Evolutionary conservation across 2,888 invertebrate genomes (phyloP).

Genomic region (Alloplasta piceator): DNA sequence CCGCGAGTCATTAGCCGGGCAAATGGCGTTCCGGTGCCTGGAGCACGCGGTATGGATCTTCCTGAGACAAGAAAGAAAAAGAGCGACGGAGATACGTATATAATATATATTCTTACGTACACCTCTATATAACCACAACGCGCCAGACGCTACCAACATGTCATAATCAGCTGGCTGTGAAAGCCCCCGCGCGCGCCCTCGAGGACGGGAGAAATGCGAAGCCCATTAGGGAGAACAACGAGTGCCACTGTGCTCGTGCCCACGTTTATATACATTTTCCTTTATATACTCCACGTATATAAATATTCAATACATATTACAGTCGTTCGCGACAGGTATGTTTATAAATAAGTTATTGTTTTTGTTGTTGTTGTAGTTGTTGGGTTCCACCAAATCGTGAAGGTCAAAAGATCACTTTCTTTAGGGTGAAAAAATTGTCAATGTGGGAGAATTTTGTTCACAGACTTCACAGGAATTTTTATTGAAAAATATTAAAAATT

Average conservation of each 20-base stretch:
- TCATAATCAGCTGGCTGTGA: slow-evolving; percentile 83
- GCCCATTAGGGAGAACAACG: slow-evolving; percentile 82
- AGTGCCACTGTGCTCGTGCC: slow-evolving; percentile 71
- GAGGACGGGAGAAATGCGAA: slow-evolving; percentile 76
- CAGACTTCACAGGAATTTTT: no score
- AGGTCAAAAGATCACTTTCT: no score
- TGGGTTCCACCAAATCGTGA: no score
- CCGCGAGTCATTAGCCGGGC: slow-evolving; percentile 82
- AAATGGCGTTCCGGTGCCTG: slow-evolving; percentile 81
- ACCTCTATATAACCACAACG: slow-evolving; percentile 53
- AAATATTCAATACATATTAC: not conserved
- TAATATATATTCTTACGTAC: slow-evolving; percentile 21
- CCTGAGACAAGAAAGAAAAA: slow-evolving; percentile 31
- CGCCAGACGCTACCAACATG: slow-evolving; percentile 79
- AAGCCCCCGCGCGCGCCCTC: slow-evolving; percentile 73
- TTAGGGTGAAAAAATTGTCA: no score
- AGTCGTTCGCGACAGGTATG: no score
- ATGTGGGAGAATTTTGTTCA: no score
- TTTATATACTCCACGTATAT: slow-evolving; percentile 31
- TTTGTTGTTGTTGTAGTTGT: no score
- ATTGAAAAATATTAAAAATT: no score
- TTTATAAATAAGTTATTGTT: no score
- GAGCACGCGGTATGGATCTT: slow-evolving; percentile 77
- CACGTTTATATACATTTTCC: slow-evolving; percentile 55
- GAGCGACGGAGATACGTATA: slow-evolving; percentile 5